Evolutionary conservation across 23 tunicate species (phyloP), one percentile per base, ranked within the genome.

Genomic region (Ciona savignyi): DNA sequence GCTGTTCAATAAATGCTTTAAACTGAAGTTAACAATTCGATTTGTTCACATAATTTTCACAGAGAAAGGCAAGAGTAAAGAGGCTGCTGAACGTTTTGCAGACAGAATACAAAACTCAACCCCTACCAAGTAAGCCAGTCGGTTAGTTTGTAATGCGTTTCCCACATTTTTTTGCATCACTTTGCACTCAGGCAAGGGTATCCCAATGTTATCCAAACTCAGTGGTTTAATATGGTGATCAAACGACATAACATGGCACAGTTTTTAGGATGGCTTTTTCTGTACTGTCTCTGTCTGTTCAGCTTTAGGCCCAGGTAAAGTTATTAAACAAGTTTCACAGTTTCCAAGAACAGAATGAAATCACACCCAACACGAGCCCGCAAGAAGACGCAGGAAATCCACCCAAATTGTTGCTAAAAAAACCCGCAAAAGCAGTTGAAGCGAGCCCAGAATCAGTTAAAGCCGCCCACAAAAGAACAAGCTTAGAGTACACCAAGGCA

Each of bases 291-390:
- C n/a, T n/a, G n/a, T n/a, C n/a, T n/a, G n/a, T n/a, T n/a, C n/a
- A n/a, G n/a, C n/a, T n/a, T n/a, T n/a, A n/a, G n/a, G n/a, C n/a
- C n/a, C n/a, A n/a, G n/a, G n/a, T n/a, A n/a, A n/a, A n/a, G n/a
- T n/a, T n/a, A n/a, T n/a, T n/a, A n/a, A n/a, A n/a, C n/a, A n/a
- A n/a, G n/a, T 73, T 51, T 69, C 25, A 0, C 9, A 81, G 86
- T 0, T n/a, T 34, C 35, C 68, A 81, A 51, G 80, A 35, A 1
- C 62, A 31, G 1, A 81, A 81, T 74, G 86, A 81, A 42, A 64
- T 81, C 0, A 81, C 86, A 4, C 86, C 86, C 23, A 15, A 29
- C 42, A 73, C 77, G 22, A 81, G 86, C 30, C 86, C 86, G 9
- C 66, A 30, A 0, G 86, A 81, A 23, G 79, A 65, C 20, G 56